Conservation (phyloP, 2,888 invertebrate genomes). For the Dynastes grantii region DNA sequence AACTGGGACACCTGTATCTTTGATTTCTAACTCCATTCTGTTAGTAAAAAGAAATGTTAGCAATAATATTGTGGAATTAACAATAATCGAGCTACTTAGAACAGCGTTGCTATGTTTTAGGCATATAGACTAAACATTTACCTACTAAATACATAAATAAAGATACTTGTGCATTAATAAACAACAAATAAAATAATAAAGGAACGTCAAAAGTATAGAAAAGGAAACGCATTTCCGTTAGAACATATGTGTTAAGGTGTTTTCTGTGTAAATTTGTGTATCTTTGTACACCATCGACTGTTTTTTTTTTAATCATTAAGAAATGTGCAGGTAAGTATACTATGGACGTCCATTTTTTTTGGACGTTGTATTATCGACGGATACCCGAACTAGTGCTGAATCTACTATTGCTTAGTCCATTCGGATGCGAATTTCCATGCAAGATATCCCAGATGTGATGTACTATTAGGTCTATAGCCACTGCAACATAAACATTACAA, state of each 20-base stretch:
- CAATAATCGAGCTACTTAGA: no score
- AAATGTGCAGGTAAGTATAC: slow-evolving; percentile 10
- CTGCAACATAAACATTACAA: slow-evolving; percentile 83
- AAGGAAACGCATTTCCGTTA: background rate
- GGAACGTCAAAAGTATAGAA: no score
- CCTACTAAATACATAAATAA: no score
- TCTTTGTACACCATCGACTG: background rate
- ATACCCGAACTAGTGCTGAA: slow-evolving; percentile 51
- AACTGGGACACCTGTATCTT: no score
- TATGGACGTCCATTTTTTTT: slow-evolving; percentile 6
- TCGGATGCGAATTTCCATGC: slow-evolving; percentile 72
- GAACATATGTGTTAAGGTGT: background rate
- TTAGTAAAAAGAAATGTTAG: no score
- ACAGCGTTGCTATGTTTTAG: no score
- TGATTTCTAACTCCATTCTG: no score
- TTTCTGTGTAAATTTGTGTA: background rate
- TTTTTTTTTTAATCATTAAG: background rate
- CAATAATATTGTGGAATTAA: no score
- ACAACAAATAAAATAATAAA: no score
- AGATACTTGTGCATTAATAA: no score
- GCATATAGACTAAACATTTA: no score
- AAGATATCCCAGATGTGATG: slow-evolving; percentile 99
- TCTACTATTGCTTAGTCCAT: slow-evolving; percentile 64
- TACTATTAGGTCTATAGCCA: slow-evolving; percentile 99
- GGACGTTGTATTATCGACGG: slow-evolving; percentile 39